phyloP scores from a whole-genome alignment of 2,888 invertebrate genomes.

The Eustalomyia histrio region DNA sequence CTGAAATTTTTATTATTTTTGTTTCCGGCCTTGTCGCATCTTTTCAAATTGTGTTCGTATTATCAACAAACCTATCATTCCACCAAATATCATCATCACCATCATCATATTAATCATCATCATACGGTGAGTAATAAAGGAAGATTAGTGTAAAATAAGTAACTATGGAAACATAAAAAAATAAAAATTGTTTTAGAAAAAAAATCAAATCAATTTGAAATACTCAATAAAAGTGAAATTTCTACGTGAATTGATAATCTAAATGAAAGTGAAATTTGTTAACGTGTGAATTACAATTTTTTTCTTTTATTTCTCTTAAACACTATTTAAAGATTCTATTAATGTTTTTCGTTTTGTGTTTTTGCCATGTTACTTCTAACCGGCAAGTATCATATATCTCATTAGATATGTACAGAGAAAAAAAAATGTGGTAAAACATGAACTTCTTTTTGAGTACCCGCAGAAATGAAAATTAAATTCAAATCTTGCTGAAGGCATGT shows the following conservation, averaged over 20 bases:
- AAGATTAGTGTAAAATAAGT: too few relatives aligned
- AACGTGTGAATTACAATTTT: constrained; percentile 6
- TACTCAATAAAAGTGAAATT: constrained; percentile 52
- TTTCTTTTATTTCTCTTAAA: neutral
- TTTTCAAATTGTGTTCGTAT: constrained; percentile 91
- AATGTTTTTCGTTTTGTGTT: neutral
- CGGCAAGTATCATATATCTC: neutral
- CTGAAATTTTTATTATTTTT: constrained; percentile 89
- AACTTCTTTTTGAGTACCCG: too few relatives aligned
- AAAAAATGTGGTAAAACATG: too few relatives aligned
- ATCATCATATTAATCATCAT: constrained; percentile 89
- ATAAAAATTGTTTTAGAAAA: neutral
- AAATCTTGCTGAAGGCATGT: too few relatives aligned
- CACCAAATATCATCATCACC: constrained; percentile 90
- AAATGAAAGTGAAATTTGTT: constrained; percentile 53
- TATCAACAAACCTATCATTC: constrained; percentile 87
- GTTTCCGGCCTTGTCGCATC: constrained; percentile 89
- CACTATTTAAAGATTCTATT: constrained; percentile 30
- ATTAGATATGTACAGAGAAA: too few relatives aligned
- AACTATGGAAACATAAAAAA: too few relatives aligned
- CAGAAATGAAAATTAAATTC: too few relatives aligned
- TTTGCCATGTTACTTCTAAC: neutral
- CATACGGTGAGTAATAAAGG: constrained; percentile 81
- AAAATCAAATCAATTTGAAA: constrained; percentile 13
- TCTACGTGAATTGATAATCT: constrained; percentile 21